Percentiles rank a stretch among this genome's conserved stretches.
These are phyloP conservation scores for Halictus rubicundus DNA, from an alignment of 1,140 invertebrate genomes.

Conservation along the genomic window DNA sequence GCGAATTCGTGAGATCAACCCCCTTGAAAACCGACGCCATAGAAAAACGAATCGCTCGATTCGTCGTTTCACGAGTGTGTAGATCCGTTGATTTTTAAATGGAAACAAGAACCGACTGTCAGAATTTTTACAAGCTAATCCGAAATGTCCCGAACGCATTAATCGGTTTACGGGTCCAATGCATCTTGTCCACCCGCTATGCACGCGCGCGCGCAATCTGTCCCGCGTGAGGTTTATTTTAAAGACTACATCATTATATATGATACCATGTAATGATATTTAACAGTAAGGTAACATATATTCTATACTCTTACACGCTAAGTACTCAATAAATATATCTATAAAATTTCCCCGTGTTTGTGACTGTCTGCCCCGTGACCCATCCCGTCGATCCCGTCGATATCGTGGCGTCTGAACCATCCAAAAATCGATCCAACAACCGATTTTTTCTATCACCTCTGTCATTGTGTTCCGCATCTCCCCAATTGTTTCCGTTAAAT, in stretches of 20 bases:
- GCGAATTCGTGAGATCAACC: no score
- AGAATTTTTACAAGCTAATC: no score
- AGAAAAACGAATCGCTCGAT: no score
- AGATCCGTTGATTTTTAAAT: no score
- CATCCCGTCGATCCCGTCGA: slow-evolving; percentile 70
- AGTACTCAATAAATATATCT: slow-evolving; percentile 81
- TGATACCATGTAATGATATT: slow-evolving; percentile 78
- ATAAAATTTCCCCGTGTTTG: slow-evolving; percentile 79
- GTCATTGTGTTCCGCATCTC: slow-evolving; percentile 4
- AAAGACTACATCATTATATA: slow-evolving; percentile 69
- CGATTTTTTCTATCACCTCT: slow-evolving; percentile 24
- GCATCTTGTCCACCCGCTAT: no score
- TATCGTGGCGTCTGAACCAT: slow-evolving; percentile 66
- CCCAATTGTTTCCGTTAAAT: slow-evolving; percentile 29
- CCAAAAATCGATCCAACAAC: slow-evolving; percentile 13
- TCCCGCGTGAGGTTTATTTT: slow-evolving; percentile 76
- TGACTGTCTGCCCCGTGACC: slow-evolving; percentile 76
- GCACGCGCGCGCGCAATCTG: slow-evolving; percentile 52
- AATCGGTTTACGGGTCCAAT: no score
- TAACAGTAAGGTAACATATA: slow-evolving; percentile 77
- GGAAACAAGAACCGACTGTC: no score
- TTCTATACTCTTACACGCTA: slow-evolving; percentile 80
- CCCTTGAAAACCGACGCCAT: no score
- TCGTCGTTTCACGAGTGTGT: no score
- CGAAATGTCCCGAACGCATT: no score